Evolutionary conservation across 2,888 invertebrate species (phyloP).

Genomic region (Agelastica alni): DNA sequence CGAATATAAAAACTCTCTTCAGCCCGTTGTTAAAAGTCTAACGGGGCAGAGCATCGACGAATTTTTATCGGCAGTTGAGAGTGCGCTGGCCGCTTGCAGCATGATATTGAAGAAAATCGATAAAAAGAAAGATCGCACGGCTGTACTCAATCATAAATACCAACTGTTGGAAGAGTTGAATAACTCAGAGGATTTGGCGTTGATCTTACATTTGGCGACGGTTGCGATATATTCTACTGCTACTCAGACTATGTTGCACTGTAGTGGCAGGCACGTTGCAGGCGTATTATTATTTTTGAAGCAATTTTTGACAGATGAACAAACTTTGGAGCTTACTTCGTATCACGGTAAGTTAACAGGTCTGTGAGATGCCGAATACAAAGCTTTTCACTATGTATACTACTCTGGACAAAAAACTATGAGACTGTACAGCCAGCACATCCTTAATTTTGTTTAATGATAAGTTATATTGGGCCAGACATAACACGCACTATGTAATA

Average conservation of each 20-base stretch:
- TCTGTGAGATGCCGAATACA: too few relatives aligned
- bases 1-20: constrained; percentile 69
- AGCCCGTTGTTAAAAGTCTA: constrained; percentile 70
- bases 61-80: constrained; percentile 76
- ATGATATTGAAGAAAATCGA: constrained; percentile 87
- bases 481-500: too few relatives aligned
- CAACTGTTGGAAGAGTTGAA: constrained; percentile 79
- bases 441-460: too few relatives aligned
- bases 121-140: constrained; percentile 82
- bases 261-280: constrained; percentile 92
- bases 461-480: too few relatives aligned
- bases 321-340: constrained; percentile 65
- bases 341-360: constrained; percentile 86
- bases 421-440: background rate
- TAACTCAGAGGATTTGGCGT: constrained; percentile 74
- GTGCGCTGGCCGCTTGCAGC: constrained; percentile 70
- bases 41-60: constrained; percentile 74
- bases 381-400: too few relatives aligned
- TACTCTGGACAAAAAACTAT: background rate
- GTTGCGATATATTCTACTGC: constrained; percentile 79
- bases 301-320: constrained; percentile 68
- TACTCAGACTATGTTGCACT: constrained; percentile 84
- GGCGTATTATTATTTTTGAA: constrained; percentile 75
- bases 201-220: constrained; percentile 76
- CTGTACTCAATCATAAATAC: constrained; percentile 80